Evolutionary conservation across 2,113 vertebrate species (phyloP).

Genomic region (Propithecus coquereli): DNA sequence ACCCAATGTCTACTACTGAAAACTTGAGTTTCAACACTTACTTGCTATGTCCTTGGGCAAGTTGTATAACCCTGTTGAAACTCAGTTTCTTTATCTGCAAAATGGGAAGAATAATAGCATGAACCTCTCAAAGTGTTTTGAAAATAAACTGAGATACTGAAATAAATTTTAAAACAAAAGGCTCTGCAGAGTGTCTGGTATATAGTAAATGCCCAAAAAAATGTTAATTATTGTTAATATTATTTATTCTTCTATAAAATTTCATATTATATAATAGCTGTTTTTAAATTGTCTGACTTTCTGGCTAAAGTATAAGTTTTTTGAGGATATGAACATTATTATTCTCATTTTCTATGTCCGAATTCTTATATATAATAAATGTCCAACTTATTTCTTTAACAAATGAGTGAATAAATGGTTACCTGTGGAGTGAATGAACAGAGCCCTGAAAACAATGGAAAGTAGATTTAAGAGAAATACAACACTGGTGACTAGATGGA

Average conservation of each 20-base stretch:
- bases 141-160: neutral
- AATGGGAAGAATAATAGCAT: neutral
- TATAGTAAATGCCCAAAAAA: neutral
- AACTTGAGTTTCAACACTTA: neutral
- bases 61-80: neutral
- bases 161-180: constrained; percentile 7
- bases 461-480: neutral
- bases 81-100: neutral
- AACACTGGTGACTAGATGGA: neutral
- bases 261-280: neutral
- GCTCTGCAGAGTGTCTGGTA: neutral
- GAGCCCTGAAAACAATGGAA: neutral
- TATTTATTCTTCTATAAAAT: neutral
- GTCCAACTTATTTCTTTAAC: neutral
- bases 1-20: neutral
- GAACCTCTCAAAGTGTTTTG: neutral
- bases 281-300: neutral
- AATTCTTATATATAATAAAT: neutral
- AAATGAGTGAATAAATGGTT: neutral
- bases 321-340: neutral
- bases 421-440: neutral
- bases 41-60: neutral
- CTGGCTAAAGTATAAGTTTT: neutral
- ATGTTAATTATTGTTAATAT: neutral
- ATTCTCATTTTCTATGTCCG: neutral